phyloP scores from a whole-genome alignment of 2,113 vertebrate genomes.

The Bettongia penicillata region DNA sequence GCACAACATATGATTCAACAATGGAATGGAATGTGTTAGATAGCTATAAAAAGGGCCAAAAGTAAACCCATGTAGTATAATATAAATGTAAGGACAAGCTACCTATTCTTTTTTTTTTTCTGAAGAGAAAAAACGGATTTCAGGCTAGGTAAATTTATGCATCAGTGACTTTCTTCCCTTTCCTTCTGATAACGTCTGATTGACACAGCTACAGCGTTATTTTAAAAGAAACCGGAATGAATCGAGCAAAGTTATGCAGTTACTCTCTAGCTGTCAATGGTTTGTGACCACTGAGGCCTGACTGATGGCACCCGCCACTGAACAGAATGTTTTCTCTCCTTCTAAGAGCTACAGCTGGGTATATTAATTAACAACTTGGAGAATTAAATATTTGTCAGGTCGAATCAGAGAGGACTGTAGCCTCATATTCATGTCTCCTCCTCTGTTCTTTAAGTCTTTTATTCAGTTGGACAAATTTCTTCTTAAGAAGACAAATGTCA shows the following conservation, averaged over 20 bases:
- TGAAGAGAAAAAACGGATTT: slow-evolving; percentile 31
- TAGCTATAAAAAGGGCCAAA: background rate
- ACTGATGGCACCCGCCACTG: slow-evolving; percentile 59
- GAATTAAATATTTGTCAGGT: slow-evolving; percentile 71
- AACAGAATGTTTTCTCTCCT: slow-evolving; percentile 60
- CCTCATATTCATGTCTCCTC: slow-evolving; percentile 4
- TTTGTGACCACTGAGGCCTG: slow-evolving; percentile 73
- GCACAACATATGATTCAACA: slow-evolving; percentile 33
- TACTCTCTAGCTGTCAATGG: slow-evolving; percentile 49
- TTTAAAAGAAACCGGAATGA: slow-evolving; percentile 68
- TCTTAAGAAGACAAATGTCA: background rate
- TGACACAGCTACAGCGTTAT: slow-evolving; percentile 49
- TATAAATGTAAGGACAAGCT: slow-evolving; percentile 36
- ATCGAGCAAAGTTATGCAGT: slow-evolving; percentile 38
- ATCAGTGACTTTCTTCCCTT: slow-evolving; percentile 60
- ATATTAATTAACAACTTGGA: slow-evolving; percentile 44
- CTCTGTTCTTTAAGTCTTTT: slow-evolving; percentile 6
- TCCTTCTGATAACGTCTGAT: slow-evolving; percentile 71
- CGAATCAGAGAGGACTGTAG: slow-evolving; percentile 13
- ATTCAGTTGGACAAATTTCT: background rate
- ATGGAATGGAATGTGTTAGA: slow-evolving; percentile 31
- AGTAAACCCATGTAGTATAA: background rate
- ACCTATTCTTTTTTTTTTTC: slow-evolving; percentile 8
- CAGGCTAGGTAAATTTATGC: slow-evolving; percentile 53
- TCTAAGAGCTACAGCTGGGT: slow-evolving; percentile 20